phyloP scores from a whole-genome alignment of 2,113 vertebrate genomes.

The Chloropsis hardwickii region DNA sequence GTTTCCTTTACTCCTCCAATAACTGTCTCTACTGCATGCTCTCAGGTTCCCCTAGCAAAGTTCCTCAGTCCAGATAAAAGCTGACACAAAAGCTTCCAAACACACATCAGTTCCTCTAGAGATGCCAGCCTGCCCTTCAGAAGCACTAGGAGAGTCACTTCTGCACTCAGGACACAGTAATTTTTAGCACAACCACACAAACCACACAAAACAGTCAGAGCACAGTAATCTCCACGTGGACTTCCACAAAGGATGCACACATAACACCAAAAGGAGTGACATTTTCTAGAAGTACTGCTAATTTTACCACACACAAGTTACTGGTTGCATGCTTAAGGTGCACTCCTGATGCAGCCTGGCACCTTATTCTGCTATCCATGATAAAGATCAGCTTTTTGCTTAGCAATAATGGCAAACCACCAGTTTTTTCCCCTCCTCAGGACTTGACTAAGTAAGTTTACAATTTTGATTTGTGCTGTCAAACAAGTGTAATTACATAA shows the following conservation, averaged over 20 bases:
- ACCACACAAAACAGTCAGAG: not conserved
- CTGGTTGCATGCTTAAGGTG: not conserved
- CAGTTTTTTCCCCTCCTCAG: not conserved
- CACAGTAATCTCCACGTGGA: not conserved
- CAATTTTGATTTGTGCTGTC: not conserved
- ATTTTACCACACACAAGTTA: not conserved
- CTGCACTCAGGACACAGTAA: rapidly evolving
- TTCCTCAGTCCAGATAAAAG: not conserved
- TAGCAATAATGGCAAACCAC: not conserved
- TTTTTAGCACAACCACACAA: not conserved
- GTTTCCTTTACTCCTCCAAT: not conserved
- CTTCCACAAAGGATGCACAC: not conserved
- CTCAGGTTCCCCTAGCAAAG: not conserved
- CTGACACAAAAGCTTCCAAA: not conserved
- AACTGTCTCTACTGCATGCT: not conserved
- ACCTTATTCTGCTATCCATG: not conserved
- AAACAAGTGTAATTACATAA: not conserved
- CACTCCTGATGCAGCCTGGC: not conserved
- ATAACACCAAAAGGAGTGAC: not conserved
- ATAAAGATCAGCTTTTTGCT: not conserved
- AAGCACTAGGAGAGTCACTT: not conserved
- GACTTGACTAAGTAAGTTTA: not conserved
- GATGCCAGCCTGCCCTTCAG: not conserved
- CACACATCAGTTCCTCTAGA: rapidly evolving
- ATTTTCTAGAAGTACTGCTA: not conserved